Conservation (phyloP, 2,113 vertebrate species). For the Myotis brandtii region DNA sequence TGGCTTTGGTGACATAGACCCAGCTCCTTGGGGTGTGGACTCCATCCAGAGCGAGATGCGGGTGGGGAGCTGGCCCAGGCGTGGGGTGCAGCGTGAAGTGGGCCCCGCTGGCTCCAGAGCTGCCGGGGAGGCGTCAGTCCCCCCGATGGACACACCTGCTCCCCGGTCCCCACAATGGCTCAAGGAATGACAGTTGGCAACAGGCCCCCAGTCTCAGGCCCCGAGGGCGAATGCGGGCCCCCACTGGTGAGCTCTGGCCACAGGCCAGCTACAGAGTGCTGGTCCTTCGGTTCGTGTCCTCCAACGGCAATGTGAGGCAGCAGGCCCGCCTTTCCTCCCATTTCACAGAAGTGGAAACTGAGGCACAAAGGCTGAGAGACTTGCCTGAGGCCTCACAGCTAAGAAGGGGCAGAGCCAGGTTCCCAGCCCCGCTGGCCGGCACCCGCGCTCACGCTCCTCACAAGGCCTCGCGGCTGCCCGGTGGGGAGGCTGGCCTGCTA, state of each 20-base stretch:
- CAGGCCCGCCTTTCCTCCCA: accelerated
- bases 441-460: accelerated
- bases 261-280: accelerated
- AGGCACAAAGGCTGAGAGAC: background rate
- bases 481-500: background rate
- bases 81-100: accelerated
- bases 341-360: background rate
- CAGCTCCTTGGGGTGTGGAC: background rate
- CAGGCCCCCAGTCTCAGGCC: background rate
- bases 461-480: background rate
- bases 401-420: background rate
- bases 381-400: background rate
- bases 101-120: background rate
- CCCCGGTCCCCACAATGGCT: background rate
- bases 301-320: accelerated
- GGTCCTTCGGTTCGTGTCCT: accelerated
- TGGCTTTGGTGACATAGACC: background rate
- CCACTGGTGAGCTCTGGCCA: accelerated
- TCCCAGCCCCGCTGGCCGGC: accelerated
- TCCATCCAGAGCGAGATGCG: accelerated
- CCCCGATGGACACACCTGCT: accelerated
- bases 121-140: accelerated
- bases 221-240: background rate
- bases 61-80: background rate
- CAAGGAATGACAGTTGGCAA: accelerated